Percentiles rank a stretch among this genome's conserved stretches.
Evolutionary conservation across 2,113 vertebrate genomes (phyloP).

Genomic region (Apus apus): DNA sequence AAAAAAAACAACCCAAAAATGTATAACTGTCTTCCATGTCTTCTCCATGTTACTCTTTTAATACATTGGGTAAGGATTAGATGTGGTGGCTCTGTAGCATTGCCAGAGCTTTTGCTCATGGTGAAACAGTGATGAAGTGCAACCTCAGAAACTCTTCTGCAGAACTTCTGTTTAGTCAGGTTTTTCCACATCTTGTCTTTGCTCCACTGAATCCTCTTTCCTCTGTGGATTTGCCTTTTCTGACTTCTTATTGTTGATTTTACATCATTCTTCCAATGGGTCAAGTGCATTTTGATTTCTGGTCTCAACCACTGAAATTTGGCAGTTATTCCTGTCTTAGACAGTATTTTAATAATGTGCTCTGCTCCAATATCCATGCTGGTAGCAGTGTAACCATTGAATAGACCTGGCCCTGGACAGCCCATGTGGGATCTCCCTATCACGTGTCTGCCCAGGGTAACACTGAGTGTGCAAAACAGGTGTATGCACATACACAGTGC

Average conservation of each 20-base stretch:
- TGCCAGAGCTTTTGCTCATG: background rate
- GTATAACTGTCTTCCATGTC: background rate
- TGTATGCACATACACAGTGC: background rate
- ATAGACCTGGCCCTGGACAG: background rate
- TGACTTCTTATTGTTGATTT: background rate
- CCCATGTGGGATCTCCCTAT: background rate
- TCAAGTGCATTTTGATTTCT: background rate
- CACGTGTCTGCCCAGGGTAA: accelerated
- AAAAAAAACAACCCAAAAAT: too few relatives aligned
- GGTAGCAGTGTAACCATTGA: background rate
- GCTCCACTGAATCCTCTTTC: background rate
- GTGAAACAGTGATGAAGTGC: background rate
- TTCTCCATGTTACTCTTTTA: background rate
- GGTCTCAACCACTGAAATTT: background rate
- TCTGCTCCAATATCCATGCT: background rate
- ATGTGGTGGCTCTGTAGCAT: background rate
- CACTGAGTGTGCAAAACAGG: background rate
- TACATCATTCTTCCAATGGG: background rate
- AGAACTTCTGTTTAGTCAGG: background rate
- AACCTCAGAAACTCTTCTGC: background rate
- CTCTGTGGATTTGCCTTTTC: background rate
- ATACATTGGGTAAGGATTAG: background rate
- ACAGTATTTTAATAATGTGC: background rate
- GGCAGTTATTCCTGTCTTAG: background rate
- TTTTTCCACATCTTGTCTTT: background rate